These are phyloP conservation scores for Empis livida DNA, from an alignment of 2,888 invertebrate species.

Conservation along the genomic window DNA sequence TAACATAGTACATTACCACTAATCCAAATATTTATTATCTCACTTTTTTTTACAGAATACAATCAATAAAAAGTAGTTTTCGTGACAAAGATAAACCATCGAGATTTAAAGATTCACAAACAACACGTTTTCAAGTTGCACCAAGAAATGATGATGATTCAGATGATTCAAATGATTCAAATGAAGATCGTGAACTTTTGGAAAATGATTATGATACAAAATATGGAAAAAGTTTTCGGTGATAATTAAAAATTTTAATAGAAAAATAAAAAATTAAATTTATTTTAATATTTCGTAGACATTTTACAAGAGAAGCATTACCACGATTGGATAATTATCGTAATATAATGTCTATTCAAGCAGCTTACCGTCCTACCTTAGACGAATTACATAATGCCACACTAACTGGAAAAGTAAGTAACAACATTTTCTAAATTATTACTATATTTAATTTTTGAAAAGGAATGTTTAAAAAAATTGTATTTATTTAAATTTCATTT, in stretches of 20 bases:
- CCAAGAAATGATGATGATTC: slow-evolving; percentile 30
- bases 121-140: slow-evolving; percentile 47
- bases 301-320: slow-evolving; percentile 75
- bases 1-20: too few relatives aligned
- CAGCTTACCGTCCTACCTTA: slow-evolving; percentile 72
- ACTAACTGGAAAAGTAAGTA: slow-evolving; percentile 61
- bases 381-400: slow-evolving; percentile 82
- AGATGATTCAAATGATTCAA: slow-evolving; percentile 37
- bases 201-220: slow-evolving; percentile 50
- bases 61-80: slow-evolving; percentile 47
- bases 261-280: background rate
- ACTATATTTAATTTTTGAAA: too few relatives aligned
- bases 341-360: slow-evolving; percentile 77
- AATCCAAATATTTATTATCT: too few relatives aligned
- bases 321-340: slow-evolving; percentile 81
- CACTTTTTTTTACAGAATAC: slow-evolving; percentile 18
- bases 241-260: slow-evolving; percentile 6
- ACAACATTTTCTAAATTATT: too few relatives aligned
- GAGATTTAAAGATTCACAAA: slow-evolving; percentile 44
- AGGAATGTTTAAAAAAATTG: too few relatives aligned
- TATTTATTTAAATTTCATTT: too few relatives aligned
- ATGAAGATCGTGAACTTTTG: slow-evolving; percentile 37
- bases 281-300: slow-evolving; percentile 41
- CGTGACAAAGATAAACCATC: slow-evolving; percentile 49
- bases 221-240: slow-evolving; percentile 70